Conservation (phyloP, 2,797 vertebrate genomes). For the Artibeus lituratus region DNA sequence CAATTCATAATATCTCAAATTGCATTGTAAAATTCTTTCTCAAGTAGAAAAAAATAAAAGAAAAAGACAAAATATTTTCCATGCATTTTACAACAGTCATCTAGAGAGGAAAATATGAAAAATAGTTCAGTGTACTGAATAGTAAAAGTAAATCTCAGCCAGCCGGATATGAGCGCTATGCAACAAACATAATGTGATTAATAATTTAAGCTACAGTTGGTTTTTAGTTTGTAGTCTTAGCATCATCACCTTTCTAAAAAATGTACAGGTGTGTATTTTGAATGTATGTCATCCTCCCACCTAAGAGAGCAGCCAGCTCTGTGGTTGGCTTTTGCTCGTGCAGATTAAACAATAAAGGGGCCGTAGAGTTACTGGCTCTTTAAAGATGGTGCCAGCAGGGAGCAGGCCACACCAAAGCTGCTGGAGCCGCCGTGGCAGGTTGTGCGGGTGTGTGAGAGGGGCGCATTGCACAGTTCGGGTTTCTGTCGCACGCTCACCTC, state of each 20-base stretch:
- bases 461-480: background rate
- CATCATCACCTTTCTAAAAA: background rate
- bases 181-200: conserved; percentile 19
- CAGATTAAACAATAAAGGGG: background rate
- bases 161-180: conserved; percentile 11
- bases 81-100: conserved; percentile 40
- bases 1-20: conserved; percentile 54
- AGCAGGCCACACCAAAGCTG: background rate
- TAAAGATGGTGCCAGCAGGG: background rate
- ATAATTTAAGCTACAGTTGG: background rate
- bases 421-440: background rate
- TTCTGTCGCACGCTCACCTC: background rate
- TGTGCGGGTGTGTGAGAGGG: background rate
- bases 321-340: background rate
- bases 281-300: background rate
- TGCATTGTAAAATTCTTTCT: conserved; percentile 43
- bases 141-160: conserved; percentile 29
- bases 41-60: background rate
- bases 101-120: conserved; percentile 28
- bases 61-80: conserved; percentile 22
- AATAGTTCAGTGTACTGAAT: conserved; percentile 2
- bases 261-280: background rate
- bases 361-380: background rate
- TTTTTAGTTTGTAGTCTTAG: background rate
- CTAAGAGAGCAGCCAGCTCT: background rate